These are phyloP conservation scores for Gymnopithys bicolor DNA, from an alignment of 2,797 vertebrate species.

Conservation along the genomic window DNA sequence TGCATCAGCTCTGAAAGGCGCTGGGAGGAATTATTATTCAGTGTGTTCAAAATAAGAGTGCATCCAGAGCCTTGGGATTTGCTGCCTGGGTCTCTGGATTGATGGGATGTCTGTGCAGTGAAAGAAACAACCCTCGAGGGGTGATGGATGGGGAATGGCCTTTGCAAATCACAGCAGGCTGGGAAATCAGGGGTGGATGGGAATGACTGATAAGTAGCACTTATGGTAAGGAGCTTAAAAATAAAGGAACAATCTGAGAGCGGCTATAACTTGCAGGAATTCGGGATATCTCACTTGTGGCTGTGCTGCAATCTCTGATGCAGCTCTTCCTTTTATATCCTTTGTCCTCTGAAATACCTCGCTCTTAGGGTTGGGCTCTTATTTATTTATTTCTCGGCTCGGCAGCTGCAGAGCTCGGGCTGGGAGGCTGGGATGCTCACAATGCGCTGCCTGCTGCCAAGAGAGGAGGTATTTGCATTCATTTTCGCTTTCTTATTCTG, in stretches of 20 bases:
- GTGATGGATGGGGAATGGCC: not conserved
- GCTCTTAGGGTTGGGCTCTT: conserved; percentile 23
- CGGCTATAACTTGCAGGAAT: not conserved
- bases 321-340: conserved; percentile 36
- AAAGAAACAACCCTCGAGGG: not conserved
- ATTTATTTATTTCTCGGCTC: conserved; percentile 47
- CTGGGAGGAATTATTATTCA: not conserved
- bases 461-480: conserved; percentile 57
- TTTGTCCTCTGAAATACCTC: conserved; percentile 51
- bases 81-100: not conserved
- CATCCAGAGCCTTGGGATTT: not conserved
- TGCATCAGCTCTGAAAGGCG: not conserved
- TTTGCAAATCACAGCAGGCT: not conserved
- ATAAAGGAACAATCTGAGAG: not conserved
- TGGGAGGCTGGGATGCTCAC: conserved; percentile 49
- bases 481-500: conserved; percentile 58
- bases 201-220: not conserved
- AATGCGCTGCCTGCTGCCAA: conserved; percentile 61
- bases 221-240: not conserved
- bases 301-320: not conserved
- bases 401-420: conserved; percentile 47
- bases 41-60: not conserved
- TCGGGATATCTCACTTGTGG: not conserved
- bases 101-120: not conserved
- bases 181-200: not conserved